Evolutionary conservation across 2,113 vertebrate species (phyloP), one percentile per base, ranked within the genome.

Genomic region (Ammodytes dubius): DNA sequence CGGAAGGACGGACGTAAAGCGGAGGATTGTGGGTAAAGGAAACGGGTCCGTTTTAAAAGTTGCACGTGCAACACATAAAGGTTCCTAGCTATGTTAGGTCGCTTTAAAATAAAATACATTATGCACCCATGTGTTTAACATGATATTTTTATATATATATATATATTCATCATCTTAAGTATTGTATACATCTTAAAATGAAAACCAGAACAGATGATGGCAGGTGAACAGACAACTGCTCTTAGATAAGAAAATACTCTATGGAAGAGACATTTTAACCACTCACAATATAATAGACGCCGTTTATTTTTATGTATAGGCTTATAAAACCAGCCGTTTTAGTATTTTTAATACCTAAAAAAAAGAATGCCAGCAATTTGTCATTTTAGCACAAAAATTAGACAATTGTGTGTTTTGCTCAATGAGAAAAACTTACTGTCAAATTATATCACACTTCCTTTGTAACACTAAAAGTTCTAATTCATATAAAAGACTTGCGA

Each of bases 1-100:
- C 76, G 86, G 91, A 94, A 94, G 90, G 93, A 94, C 86, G 60
- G 88, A 86, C 2, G 4, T 0, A 40, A 58, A 1, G 80, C 37
- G 2, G 58, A 68, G 92, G 35, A 61, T 82, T 80, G 47, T 86
- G 91, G 88, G 89, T 94, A 90, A 91, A 90, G 90, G 88, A 91
- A 89, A 57, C 35, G 5, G 49, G 84, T 88, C 7, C 87, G 91
- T 68, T 19, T 47, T 0, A 6, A 12, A 73, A 39, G 0, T 17
- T 27, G 54, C 37, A 17, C 69, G 81, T 45, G 71, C 43, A 73
- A 56, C 0, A 35, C 0, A 0, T 3, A 3, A 40, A 3, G 3
- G 52, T 74, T 79, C 52, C 52, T 17, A 27, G 27, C 27, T 27
- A 27, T 27, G 27, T 1, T 27, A 27, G 27, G 1, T 27, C 27